Evolutionary conservation across 2,888 invertebrate genomes (phyloP), one percentile per base, ranked within the genome.

Genomic region (Hyalella azteca): DNA sequence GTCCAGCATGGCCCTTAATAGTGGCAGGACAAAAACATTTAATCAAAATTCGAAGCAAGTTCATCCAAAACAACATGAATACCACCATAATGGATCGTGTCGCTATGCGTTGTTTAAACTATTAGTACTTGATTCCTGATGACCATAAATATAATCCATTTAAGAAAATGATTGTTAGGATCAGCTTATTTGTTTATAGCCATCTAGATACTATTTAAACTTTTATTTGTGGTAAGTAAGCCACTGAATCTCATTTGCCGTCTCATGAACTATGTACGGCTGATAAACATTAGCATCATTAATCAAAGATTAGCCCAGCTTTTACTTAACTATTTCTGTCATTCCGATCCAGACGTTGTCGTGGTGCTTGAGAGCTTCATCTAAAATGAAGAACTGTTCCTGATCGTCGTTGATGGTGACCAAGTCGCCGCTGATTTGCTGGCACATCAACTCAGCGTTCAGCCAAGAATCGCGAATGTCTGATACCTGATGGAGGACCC

Each of bases 281-380:
- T 45, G 45, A 45, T 45, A 15, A 11, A 19, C 45, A 15, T 45
- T 3, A 45, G 1, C 1, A 45, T 45, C 11, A 45, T 45, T 45
- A 45, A 15, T 45, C 45, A 11, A 45, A 45, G 11, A 45, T 3
- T 19, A 45, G 45, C 1, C 13, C 19, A 45, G 45, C 1, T 15
- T 45, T 11, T 45, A 45, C 45, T 45, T 19, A 45, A 79, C 79
- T 45, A 73, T 49, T 73, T 79, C 79, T 1, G 73, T 79, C 22
- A 50, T 32, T 4, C 79, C 79, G 9, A 73, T 79, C 79, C 79
- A 79, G 0, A 79, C 49, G 26, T 79, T 79, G 50, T 79, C 79
- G 4, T 26, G 79, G 19, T 48, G 32, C 2, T 22, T 29, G 26
- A 79, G 3, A 4, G 79, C 79, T 19, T 49, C 48, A 41, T 73